These are phyloP conservation scores for Heteronetta atricapilla DNA, from an alignment of 2,113 vertebrate species.

Conservation along the genomic window DNA sequence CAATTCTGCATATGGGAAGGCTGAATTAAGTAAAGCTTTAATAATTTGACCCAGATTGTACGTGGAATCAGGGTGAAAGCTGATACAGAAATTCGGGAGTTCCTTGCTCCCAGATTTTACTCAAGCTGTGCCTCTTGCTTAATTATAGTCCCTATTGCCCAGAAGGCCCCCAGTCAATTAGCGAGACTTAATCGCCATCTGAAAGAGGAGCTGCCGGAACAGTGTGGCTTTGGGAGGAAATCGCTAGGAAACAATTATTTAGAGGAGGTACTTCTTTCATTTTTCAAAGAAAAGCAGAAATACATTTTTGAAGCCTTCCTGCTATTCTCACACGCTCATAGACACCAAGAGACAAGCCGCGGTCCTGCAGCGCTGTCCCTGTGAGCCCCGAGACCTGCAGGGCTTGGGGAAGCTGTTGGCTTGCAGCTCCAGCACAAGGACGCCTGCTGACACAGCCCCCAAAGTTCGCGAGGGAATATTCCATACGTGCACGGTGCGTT, in stretches of 20 bases:
- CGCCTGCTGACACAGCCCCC: not conserved
- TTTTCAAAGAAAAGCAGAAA: not conserved
- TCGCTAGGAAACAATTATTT: not conserved
- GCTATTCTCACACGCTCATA: rapidly evolving
- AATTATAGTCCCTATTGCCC: not conserved
- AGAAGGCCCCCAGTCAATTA: not conserved
- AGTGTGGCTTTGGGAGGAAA: not conserved
- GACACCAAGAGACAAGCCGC: no score
- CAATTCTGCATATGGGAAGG: not conserved
- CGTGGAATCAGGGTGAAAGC: not conserved
- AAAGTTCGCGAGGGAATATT: not conserved
- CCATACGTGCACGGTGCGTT: not conserved
- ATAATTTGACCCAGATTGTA: not conserved
- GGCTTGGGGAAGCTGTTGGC: constrained; percentile 22
- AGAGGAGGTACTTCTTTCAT: not conserved
- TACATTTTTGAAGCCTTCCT: not conserved
- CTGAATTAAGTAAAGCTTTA: not conserved
- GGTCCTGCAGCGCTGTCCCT: no score
- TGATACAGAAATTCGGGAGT: not conserved
- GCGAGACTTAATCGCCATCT: not conserved
- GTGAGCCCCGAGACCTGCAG: not conserved
- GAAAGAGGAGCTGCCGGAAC: not conserved
- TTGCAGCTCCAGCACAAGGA: not conserved
- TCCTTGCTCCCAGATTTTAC: not conserved
- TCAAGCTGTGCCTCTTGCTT: not conserved